Base-by-base conservation (phyloP, 2,888 invertebrate genomes). In the Drosophila bunnanda region DNA sequence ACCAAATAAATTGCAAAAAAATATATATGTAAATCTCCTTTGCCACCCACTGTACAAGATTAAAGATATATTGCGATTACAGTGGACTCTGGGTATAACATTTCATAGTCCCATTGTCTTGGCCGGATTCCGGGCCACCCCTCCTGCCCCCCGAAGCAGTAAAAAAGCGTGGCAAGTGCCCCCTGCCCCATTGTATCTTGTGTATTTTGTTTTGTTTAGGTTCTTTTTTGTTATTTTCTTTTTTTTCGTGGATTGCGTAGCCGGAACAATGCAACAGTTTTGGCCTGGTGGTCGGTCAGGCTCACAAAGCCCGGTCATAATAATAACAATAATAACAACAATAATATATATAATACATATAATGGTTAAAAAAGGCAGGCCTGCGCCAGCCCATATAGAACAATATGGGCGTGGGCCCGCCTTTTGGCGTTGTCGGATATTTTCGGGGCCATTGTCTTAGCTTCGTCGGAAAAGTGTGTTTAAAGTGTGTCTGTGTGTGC, bases 261-360 rank as follows among this genome's bases (percentile, higher is more conserved):
- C 50, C 66, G 52, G 66, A 77, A 76, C 84, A 82, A 82, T 77
- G 84, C 80, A 82, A 82, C 84, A 84, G 84, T 82, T 82, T 79
- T 69, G 70, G 79, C 73, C 71, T 55, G 65, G 57, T 70, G 71
- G 39, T 70, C 72, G 61, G 54, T 70, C 76, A 61, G 66, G 36
- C 61, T 61, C 71, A 80, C 84, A 78, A 80, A 72, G 82, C 43
- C 50, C 46, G 52, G 62, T 44, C 70, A 53, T 48, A 43, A 57
- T 65, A 55, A 54, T 52, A 55, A 52, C 28, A 46, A 39, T 17
- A 50, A 50, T 52, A 61, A 58, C 46, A 71, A 81, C 72, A 78
- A 78, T 72, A 82, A 70, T 66, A 71, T 20, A 32, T 20, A 20
- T 50, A 32, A 32, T 50, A 66, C 48, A 66, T 60, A 73, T 71